Evolutionary conservation across 2,797 vertebrate species (phyloP).

Genomic region (Hirundo rustica): DNA sequence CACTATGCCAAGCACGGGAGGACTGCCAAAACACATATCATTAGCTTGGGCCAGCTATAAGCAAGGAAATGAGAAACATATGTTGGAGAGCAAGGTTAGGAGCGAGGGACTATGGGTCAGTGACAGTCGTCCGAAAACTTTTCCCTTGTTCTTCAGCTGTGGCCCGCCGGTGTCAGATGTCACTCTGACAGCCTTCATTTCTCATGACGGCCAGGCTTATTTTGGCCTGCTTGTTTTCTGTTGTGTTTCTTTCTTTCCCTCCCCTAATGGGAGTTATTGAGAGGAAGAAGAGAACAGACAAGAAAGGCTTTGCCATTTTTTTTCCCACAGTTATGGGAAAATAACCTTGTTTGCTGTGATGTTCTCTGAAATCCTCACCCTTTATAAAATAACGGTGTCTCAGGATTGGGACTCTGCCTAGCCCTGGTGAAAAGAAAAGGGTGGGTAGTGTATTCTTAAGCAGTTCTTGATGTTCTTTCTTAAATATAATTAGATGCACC

Average conservation of each 20-base stretch:
- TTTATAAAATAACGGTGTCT: constrained; percentile 80
- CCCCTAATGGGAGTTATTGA: constrained; percentile 66
- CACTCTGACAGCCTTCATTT: constrained; percentile 76
- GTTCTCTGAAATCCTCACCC: constrained; percentile 87
- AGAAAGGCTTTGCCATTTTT: constrained; percentile 54
- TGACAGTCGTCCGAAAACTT: constrained; percentile 78
- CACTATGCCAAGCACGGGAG: constrained; percentile 79
- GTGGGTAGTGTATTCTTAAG: constrained; percentile 64
- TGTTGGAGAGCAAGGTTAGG: constrained; percentile 79
- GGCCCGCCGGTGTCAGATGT: constrained; percentile 81
- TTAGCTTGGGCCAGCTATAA: constrained; percentile 82
- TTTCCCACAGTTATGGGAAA: constrained; percentile 92
- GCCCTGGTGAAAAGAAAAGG: constrained; percentile 45
- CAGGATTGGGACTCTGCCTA: constrained; percentile 57
- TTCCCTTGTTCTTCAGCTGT: constrained; percentile 81
- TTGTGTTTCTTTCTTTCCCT: constrained; percentile 18
- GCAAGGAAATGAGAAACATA: constrained; percentile 86
- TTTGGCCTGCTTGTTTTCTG: constrained; percentile 51
- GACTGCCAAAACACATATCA: constrained; percentile 81
- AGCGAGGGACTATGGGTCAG: constrained; percentile 82
- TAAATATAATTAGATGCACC: constrained; percentile 80
- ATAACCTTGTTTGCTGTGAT: constrained; percentile 88
- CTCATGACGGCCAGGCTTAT: constrained; percentile 74
- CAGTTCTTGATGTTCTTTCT: constrained; percentile 75
- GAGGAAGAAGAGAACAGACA: constrained; percentile 60